These are phyloP conservation scores for Rhombomys opimus DNA, from an alignment of 2,113 vertebrate species.

Conservation along the genomic window DNA sequence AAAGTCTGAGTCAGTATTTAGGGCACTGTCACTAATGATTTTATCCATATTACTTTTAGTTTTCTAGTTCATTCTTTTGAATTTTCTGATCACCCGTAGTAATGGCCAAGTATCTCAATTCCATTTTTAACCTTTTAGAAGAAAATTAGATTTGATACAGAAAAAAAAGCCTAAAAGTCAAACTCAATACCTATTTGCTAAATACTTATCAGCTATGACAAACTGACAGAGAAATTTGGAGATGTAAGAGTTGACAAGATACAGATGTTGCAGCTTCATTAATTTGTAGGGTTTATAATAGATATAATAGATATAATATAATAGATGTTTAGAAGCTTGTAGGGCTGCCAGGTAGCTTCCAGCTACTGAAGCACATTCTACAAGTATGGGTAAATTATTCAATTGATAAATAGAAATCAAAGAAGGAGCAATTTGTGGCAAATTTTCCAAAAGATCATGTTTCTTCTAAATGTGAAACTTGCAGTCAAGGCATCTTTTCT, in stretches of 20 bases:
- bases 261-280: background rate
- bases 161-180: background rate
- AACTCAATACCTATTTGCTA: background rate
- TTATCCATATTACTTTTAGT: background rate
- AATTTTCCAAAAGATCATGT: constrained; percentile 54
- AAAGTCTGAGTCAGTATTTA: background rate
- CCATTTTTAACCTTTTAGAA: background rate
- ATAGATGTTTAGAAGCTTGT: background rate
- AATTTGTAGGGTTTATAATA: constrained; percentile 38
- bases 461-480: constrained; percentile 67
- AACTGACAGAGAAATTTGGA: background rate
- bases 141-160: background rate
- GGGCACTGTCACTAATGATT: background rate
- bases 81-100: background rate
- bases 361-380: background rate
- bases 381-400: background rate
- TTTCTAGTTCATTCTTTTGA: background rate
- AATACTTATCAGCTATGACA: background rate
- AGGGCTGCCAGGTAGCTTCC: background rate
- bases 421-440: constrained; percentile 50
- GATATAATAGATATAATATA: too few species aligned
- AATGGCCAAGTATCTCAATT: background rate
- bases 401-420: constrained; percentile 12
- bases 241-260: background rate
- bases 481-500: constrained; percentile 36